A percentile compares a stretch with the other conserved stretches of the same genome.
These are phyloP conservation scores for Siniperca scherzeri DNA, from an alignment of 2,797 vertebrate genomes.

Conservation along the genomic window DNA sequence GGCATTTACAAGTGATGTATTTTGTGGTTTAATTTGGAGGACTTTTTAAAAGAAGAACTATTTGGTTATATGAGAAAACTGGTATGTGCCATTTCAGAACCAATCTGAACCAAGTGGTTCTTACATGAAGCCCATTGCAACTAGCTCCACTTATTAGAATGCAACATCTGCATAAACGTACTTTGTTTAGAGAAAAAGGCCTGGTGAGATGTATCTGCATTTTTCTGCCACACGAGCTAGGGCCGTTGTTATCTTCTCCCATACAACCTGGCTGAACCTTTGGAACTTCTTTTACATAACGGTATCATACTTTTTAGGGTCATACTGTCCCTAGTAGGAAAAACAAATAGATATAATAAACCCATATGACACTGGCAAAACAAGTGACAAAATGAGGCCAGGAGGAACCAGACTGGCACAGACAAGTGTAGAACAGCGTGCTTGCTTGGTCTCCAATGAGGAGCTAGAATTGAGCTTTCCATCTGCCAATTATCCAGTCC, in stretches of 20 bases:
- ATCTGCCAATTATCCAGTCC: conserved; percentile 63
- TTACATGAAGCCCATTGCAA: neutral
- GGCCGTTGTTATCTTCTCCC: conserved; percentile 29
- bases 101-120: neutral
- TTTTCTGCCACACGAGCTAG: conserved; percentile 26
- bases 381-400: conserved; percentile 43
- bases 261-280: conserved; percentile 17
- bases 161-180: neutral
- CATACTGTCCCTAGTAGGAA: conserved; percentile 38
- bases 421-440: neutral
- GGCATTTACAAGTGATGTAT: too few relatives aligned
- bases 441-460: conserved; percentile 15
- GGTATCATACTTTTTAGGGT: conserved; percentile 47
- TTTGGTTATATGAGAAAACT: too few relatives aligned
- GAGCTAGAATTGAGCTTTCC: conserved; percentile 35
- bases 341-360: conserved; percentile 56
- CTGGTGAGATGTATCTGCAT: conserved; percentile 7
- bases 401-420: conserved; percentile 15
- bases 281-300: conserved; percentile 35
- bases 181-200: neutral
- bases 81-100: too few relatives aligned
- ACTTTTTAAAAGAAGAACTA: too few relatives aligned
- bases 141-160: neutral
- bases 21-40: too few relatives aligned
- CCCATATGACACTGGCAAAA: conserved; percentile 26